Base-by-base conservation (phyloP, 2,888 invertebrate genomes). In the Rhingia campestris region DNA sequence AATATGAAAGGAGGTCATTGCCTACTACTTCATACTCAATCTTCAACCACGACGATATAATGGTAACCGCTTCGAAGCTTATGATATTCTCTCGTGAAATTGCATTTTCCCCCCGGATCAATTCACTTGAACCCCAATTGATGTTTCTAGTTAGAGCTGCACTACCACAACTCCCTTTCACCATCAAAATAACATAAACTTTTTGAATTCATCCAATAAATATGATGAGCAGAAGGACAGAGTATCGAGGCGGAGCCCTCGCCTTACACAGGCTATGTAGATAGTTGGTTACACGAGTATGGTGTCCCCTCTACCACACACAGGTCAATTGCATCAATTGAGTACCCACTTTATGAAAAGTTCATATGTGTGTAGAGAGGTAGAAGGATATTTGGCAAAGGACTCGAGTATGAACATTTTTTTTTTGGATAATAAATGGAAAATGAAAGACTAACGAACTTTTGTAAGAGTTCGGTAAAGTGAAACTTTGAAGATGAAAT, bases 281-380 rank as follows among this genome's bases (percentile, higher is more conserved):
- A 49, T 41, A 58, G 41, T 33, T 51, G 14, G 33, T 14, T 22
- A 22, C 22, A 22, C 2, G 22, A 22, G 22, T 22, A 22, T n/a
- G 43, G 43, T 45, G 4, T 47, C 30, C 53, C 53, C 53, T 14
- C 37, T 74, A 35, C 32, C 49, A 32, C 53, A 73, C 22, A 43
- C 32, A 66, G 73, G 66, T 80, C 80, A 81, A 81, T 69, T 74
- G 74, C 74, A 69, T 74, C 80, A 74, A 69, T 74, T 51, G 56
- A 69, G 63, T 67, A 53, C 43, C 22, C 66, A 66, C 66, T 77
- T 61, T 54, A 51, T 30, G 49, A 61, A 70, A 63, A 64, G 70
- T 39, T 51, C 47, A 72, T 49, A 6, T 69, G 10, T 56, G 22
- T 22, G 22, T 22, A 22, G 22, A 32, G 49, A 49, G 56, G 35